These are phyloP conservation scores for Neoascia interrupta DNA, from an alignment of 2,888 invertebrate genomes.

Conservation along the genomic window DNA sequence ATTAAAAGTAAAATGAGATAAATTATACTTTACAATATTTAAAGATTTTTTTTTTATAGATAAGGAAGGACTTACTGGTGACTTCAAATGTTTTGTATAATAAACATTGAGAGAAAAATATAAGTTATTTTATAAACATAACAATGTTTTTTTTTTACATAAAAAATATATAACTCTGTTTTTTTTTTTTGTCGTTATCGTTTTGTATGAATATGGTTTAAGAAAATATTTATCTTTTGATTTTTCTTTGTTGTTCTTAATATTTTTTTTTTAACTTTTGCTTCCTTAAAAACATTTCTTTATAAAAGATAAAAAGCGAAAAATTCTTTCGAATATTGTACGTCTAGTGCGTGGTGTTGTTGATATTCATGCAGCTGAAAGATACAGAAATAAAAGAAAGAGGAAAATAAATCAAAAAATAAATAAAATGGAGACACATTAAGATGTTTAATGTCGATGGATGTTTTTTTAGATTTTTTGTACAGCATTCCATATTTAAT, in stretches of 20 bases:
- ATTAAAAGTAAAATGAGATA: slow-evolving; percentile 11
- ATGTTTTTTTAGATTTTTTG: too few relatives aligned
- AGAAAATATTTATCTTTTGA: slow-evolving; percentile 41
- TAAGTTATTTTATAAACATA: slow-evolving; percentile 27
- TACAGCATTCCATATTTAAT: too few relatives aligned
- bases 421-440: slow-evolving; percentile 70
- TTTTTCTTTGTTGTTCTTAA: slow-evolving; percentile 45
- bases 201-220: slow-evolving; percentile 37
- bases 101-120: slow-evolving; percentile 39
- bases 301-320: slow-evolving; percentile 77
- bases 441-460: slow-evolving; percentile 46
- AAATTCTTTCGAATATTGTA: slow-evolving; percentile 76
- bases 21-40: slow-evolving; percentile 10
- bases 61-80: slow-evolving; percentile 27
- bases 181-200: too few relatives aligned
- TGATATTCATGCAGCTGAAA: slow-evolving; percentile 80
- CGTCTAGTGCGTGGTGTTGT: slow-evolving; percentile 78
- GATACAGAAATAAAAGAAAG: slow-evolving; percentile 67
- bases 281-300: slow-evolving; percentile 78
- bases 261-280: slow-evolving; percentile 34
- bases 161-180: slow-evolving; percentile 47
- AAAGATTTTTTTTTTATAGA: too few relatives aligned
- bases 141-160: slow-evolving; percentile 34
- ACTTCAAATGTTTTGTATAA: slow-evolving; percentile 38
- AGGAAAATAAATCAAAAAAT: slow-evolving; percentile 36